Conservation (phyloP, 2,797 vertebrate species). For the Enteromius afrohamiltoni region DNA sequence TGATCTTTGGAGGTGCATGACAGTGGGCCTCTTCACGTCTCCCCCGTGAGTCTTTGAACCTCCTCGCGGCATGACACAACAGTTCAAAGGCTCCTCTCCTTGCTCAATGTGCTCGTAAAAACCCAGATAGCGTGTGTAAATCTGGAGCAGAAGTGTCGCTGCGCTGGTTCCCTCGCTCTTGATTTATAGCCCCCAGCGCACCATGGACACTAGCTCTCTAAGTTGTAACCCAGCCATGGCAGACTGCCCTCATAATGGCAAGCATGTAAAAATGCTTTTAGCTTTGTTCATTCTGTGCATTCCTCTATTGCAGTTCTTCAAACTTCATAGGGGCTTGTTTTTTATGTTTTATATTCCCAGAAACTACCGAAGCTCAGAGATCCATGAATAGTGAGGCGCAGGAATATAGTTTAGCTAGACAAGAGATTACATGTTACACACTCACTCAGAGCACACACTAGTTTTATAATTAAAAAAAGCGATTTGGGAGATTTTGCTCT, state of each 20-base stretch:
- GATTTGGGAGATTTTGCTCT: not conserved
- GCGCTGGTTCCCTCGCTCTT: constrained; percentile 13
- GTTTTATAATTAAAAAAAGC: not conserved
- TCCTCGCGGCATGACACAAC: constrained; percentile 40
- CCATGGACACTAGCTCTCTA: constrained; percentile 40
- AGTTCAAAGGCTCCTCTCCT: constrained; percentile 52
- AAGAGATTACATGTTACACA: constrained; percentile 6
- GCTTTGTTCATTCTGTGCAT: constrained; percentile 27
- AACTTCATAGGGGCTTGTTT: constrained; percentile 22
- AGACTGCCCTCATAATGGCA: constrained; percentile 14
- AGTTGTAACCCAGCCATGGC: constrained; percentile 35
- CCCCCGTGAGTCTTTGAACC: constrained; percentile 43
- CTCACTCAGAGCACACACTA: not conserved
- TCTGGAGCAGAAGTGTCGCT: constrained; percentile 46
- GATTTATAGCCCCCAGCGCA: constrained; percentile 42
- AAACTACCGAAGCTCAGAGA: not conserved
- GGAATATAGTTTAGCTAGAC: not conserved
- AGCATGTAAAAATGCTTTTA: constrained; percentile 43
- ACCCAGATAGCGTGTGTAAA: constrained; percentile 48
- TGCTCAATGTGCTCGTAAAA: constrained; percentile 43
- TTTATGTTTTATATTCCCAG: not conserved
- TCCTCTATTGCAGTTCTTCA: constrained; percentile 16
- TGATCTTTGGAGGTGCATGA: constrained; percentile 44
- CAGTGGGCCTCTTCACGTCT: constrained; percentile 38
- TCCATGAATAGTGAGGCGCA: not conserved